Conservation (phyloP, 2,797 vertebrate species). For the Spheniscus humboldti region DNA sequence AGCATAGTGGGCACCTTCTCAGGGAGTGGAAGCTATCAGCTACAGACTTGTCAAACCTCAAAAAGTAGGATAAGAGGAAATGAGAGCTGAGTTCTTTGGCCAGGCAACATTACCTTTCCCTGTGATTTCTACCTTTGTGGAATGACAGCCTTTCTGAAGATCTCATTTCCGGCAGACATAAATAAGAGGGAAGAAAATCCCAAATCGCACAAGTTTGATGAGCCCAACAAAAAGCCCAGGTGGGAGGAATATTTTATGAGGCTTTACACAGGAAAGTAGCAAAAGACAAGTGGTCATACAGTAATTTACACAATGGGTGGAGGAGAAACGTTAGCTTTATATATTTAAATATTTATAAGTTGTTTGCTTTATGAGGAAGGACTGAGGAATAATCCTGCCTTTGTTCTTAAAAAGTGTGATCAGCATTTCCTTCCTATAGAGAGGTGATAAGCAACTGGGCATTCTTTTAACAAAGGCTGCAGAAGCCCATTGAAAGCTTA, state of each 20-base stretch:
- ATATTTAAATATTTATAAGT: constrained; percentile 50
- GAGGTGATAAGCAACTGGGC: constrained; percentile 43
- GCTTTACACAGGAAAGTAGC: neutral
- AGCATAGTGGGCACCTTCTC: neutral
- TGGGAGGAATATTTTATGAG: neutral
- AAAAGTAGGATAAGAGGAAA: neutral
- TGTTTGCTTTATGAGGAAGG: constrained; percentile 37
- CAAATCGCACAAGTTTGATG: neutral
- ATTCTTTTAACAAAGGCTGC: constrained; percentile 29
- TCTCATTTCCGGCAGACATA: neutral
- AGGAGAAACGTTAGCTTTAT: neutral
- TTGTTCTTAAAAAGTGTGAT: constrained; percentile 53
- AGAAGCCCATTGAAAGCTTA: constrained; percentile 26
- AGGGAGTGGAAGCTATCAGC: neutral
- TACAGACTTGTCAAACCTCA: neutral
- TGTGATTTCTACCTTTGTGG: neutral
- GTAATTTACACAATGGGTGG: neutral
- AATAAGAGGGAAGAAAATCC: neutral
- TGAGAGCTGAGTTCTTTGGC: neutral
- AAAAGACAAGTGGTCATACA: neutral
- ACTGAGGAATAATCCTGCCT: constrained; percentile 31
- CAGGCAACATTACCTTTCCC: neutral
- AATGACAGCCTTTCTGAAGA: neutral
- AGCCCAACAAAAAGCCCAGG: neutral
- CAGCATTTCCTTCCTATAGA: constrained; percentile 49